phyloP scores from a whole-genome alignment of 1,140 invertebrate species.

The Drosophila lacertosa region DNA sequence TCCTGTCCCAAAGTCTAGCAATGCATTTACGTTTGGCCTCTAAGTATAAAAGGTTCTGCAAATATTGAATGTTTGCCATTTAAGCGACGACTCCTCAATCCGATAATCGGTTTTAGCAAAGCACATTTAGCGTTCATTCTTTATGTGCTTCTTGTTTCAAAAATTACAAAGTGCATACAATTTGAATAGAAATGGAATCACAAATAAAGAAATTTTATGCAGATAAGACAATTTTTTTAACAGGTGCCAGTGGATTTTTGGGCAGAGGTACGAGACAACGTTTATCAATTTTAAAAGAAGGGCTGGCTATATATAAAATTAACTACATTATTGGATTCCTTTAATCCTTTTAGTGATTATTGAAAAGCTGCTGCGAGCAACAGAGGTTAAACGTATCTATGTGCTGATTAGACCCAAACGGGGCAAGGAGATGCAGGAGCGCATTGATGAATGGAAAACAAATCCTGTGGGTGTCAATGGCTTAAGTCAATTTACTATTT shows the following conservation, averaged over 20 bases:
- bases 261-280: conserved; percentile 88
- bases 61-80: neutral
- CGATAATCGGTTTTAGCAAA: neutral
- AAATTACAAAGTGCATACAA: neutral
- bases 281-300: too few species aligned
- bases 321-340: too few species aligned
- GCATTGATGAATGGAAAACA: conserved; percentile 85
- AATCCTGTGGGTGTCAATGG: conserved; percentile 74
- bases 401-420: conserved; percentile 91
- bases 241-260: conserved; percentile 90
- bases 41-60: conserved; percentile 11
- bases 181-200: conserved; percentile 27
- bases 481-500: too few species aligned
- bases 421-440: conserved; percentile 88
- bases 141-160: neutral
- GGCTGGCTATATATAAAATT: too few species aligned
- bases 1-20: neutral
- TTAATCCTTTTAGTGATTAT: conserved; percentile 86
- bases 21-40: neutral
- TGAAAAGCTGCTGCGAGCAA: conserved; percentile 92
- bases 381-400: conserved; percentile 89
- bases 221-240: conserved; percentile 87
- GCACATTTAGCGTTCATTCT: neutral
- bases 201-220: conserved; percentile 86
- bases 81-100: neutral